phyloP scores from a whole-genome alignment of 1,140 invertebrate species.

The Panonychus citri region DNA sequence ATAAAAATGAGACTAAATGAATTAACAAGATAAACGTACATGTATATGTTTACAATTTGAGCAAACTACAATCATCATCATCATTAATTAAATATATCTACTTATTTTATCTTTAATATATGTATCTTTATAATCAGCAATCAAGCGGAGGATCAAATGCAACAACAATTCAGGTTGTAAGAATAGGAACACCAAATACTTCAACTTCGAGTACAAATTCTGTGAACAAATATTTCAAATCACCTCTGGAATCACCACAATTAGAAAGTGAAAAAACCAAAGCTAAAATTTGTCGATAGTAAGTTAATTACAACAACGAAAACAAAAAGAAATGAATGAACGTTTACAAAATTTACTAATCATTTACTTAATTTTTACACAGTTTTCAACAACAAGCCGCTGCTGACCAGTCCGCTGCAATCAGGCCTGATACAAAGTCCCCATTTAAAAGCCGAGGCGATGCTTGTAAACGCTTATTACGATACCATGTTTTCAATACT shows the following conservation, averaged over 20 bases:
- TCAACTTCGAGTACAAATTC: background rate
- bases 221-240: no score
- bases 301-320: background rate
- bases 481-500: constrained; percentile 57
- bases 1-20: no score
- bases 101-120: background rate
- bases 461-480: constrained; percentile 48
- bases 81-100: no score
- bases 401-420: constrained; percentile 48
- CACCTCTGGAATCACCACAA: background rate
- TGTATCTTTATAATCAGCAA: no score
- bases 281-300: constrained; percentile 5
- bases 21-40: no score
- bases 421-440: constrained; percentile 47
- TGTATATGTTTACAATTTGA: no score
- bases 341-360: background rate
- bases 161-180: background rate
- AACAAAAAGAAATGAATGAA: background rate
- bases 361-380: background rate
- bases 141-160: no score
- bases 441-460: constrained; percentile 47
- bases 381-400: constrained; percentile 48
- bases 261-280: background rate
- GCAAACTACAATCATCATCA: no score
- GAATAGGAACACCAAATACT: background rate